Evolutionary conservation across 2,113 vertebrate genomes (phyloP), one percentile per base, ranked within the genome.

Genomic region (Ibidorhyncha struthersii): DNA sequence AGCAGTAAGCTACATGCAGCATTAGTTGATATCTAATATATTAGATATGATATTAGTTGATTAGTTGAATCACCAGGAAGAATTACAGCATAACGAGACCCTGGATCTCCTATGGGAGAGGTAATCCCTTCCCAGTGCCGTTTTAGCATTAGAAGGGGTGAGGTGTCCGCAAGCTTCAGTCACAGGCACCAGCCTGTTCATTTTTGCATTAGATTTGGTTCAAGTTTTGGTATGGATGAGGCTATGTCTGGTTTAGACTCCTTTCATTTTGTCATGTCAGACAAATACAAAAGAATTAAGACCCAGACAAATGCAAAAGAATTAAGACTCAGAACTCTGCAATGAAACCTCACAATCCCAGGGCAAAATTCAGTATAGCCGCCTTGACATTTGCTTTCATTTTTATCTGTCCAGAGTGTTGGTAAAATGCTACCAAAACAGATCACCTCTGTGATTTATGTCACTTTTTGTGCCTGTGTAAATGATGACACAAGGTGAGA

Each of bases 21-120:
- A 4, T 23, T 69, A 80, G 40, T 25, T 36, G 38, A 55, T n/a
- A n/a, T n/a, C n/a, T n/a, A n/a, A n/a, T n/a, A n/a, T n/a, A n/a
- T n/a, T n/a, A n/a, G n/a, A n/a, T n/a, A n/a, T n/a, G n/a, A n/a
- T n/a, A n/a, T n/a, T n/a, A n/a, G n/a, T n/a, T n/a, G n/a, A 4
- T 23, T 69, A 80, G 40, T 25, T 36, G 38, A 55, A 71, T 53
- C 72, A 78, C 30, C 36, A 77, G 53, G 41, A 85, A 65, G 66
- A 93, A 69, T 63, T 65, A 61, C 12, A 79, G 65, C 52, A 47
- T 45, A 61, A 4, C 0, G 0, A 61, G 91, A 66, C 20, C 34
- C 20, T 4, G 0, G 32, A 66, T 59, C n/a, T 82, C 43, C 70
- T 38, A 5, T 0, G 0, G 36, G 49, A 78, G n/a, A 85, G 40